These are phyloP conservation scores for Rhagonycha lutea DNA, from an alignment of 2,888 invertebrate species.

Conservation along the genomic window DNA sequence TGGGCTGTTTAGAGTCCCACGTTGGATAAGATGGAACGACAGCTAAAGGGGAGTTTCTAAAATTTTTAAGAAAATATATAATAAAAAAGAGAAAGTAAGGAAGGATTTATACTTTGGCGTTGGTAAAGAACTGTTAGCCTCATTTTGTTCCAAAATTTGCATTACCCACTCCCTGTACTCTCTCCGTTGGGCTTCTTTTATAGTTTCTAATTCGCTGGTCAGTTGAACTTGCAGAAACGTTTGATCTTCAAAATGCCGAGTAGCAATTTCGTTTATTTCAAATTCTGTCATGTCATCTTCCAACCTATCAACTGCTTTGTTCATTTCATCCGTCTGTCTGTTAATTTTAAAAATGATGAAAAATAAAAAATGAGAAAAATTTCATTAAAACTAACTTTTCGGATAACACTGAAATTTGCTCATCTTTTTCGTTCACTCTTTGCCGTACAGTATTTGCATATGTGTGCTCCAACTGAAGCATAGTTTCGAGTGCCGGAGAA, in stretches of 20 bases:
- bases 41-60: constrained; percentile 57
- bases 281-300: constrained; percentile 79
- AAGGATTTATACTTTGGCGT: constrained; percentile 57
- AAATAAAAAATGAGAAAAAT: neutral
- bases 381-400: constrained; percentile 56
- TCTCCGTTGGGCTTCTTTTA: constrained; percentile 81
- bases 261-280: constrained; percentile 83
- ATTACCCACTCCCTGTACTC: constrained; percentile 91
- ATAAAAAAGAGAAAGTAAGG: constrained; percentile 3
- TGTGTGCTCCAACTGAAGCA: constrained; percentile 85
- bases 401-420: constrained; percentile 71
- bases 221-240: constrained; percentile 84
- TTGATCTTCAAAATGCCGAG: constrained; percentile 80
- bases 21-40: constrained; percentile 42
- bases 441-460: constrained; percentile 81
- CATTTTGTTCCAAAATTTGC: constrained; percentile 74
- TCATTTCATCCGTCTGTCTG: constrained; percentile 89
- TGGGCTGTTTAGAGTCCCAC: constrained; percentile 17
- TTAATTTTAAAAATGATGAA: constrained; percentile 22
- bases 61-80: constrained; percentile 12
- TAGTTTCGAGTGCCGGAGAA: constrained; percentile 77
- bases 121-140: constrained; percentile 60
- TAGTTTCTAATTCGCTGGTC: constrained; percentile 82
- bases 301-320: constrained; percentile 77
- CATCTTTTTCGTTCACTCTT: constrained; percentile 73